Conservation (phyloP, 2,888 invertebrate genomes). For the Volucella zonaria region DNA sequence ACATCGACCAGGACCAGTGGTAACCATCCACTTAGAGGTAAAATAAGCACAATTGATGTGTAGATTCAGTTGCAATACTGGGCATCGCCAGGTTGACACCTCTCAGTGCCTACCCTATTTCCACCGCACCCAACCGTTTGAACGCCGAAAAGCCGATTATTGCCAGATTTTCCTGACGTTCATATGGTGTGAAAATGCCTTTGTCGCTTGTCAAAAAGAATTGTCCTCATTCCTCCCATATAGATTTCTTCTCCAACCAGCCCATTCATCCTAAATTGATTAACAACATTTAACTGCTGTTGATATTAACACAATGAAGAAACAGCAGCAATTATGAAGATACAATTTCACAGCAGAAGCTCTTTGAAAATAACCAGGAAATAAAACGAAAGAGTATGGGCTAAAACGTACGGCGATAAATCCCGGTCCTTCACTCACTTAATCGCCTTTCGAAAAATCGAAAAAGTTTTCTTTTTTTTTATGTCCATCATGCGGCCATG, state of each 20-base stretch:
- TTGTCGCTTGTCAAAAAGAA: no score
- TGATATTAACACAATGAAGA: slow-evolving; percentile 54
- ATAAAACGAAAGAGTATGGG: slow-evolving; percentile 24
- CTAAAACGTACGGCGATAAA: slow-evolving; percentile 54
- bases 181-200: no score
- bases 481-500: slow-evolving; percentile 66
- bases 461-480: slow-evolving; percentile 52
- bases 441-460: slow-evolving; percentile 57
- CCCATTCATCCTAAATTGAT: slow-evolving; percentile 43
- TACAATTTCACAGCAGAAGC: background rate
- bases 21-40: no score
- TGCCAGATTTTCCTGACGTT: no score
- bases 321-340: background rate
- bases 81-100: no score
- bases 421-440: slow-evolving; percentile 58
- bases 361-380: slow-evolving; percentile 44
- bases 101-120: no score
- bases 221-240: background rate
- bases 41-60: no score
- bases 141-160: no score
- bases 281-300: slow-evolving; percentile 62
- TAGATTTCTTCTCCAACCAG: background rate
- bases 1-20: no score
- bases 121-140: no score
- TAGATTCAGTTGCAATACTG: no score